Base-by-base conservation (phyloP, 2,888 invertebrate species). In the Microctonus hyperodae region DNA sequence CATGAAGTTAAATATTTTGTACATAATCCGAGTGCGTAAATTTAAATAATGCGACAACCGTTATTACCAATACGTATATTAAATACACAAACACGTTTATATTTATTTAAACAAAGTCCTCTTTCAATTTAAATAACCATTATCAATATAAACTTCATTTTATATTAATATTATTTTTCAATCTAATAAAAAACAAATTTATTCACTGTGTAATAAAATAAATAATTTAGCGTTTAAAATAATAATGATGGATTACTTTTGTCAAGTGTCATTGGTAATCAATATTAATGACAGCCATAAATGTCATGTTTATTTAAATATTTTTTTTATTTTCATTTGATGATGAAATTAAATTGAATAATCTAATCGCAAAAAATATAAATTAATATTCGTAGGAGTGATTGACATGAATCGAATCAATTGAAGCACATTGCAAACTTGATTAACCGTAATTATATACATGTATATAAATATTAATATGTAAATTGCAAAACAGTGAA, bases 1-100 rank as follows among this genome's bases (percentile, higher is more conserved):
- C 16, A 25, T 62, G n/a, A 44, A 57, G 7, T 28, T 28, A 28
- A 5, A 7, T 28, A 28, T 37, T 28, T 40, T 51, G 23, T 59
- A 62, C 67, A 69, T 72, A 72, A 70, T 72, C 72, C 59, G 58
- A 70, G 70, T 72, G 64, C 67, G 70, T 70, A 70, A 69, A 72
- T 62, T 62, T 65, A 57, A 65, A 69, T 72, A 70, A 72, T 70
- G n/a, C n/a, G 72, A 70, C 70, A 70, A 72, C 72, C 65, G 72
- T 72, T 72, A 72, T 61, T 59, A 40, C 56, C 25, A 23, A 13
- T 16, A 44, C 9, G 16, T 44, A 16, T 3, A 16, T 3, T 7
- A 44, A 16, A 7, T 44, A 44, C 16, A 16, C 1, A 23, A 16
- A 59, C 44, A 59, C 22, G 58, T 37, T 11, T 40, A 58, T 22